Evolutionary conservation across 37 sponge, comb jelly and placozoan genomes (phyloP).

Genomic region (Ianthella basta): DNA sequence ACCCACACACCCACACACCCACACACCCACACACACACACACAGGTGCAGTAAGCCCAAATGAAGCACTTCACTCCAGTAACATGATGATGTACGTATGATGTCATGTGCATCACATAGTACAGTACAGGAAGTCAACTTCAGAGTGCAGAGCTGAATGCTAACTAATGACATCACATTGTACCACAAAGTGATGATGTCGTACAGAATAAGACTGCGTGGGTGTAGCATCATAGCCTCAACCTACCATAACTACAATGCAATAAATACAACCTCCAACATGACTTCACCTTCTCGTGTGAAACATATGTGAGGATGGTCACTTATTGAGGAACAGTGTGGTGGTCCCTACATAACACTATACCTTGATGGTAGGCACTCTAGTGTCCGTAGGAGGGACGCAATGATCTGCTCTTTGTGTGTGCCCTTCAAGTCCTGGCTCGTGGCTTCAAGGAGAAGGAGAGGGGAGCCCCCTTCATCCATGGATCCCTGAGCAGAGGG

Average conservation of each 20-base stretch:
- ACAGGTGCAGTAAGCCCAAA: background rate
- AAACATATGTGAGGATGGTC: too few species aligned
- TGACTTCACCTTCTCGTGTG: too few species aligned
- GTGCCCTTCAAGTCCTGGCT: background rate
- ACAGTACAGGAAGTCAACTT: background rate
- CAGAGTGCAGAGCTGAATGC: background rate
- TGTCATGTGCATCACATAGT: background rate
- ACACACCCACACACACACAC: background rate
- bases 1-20: background rate
- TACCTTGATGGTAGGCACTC: constrained; percentile 2
- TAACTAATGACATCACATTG: too few species aligned
- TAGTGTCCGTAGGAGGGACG: constrained; percentile 6
- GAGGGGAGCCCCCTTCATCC: background rate
- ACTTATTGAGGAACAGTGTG: too few species aligned
- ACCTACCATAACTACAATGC: too few species aligned
- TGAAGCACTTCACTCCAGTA: too few species aligned
- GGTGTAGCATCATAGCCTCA: too few species aligned
- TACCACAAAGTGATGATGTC: too few species aligned
- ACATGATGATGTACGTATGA: too few species aligned
- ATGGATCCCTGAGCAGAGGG: background rate
- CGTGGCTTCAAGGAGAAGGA: constrained; percentile 16
- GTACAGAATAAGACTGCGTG: too few species aligned
- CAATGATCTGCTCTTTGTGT: constrained; percentile 3
- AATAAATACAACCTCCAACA: too few species aligned
- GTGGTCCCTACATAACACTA: background rate